A percentile compares a stretch with the other conserved stretches of the same genome.
These are phyloP conservation scores for Myopa tessellatipennis DNA, from an alignment of 2,888 invertebrate genomes.

Conservation along the genomic window DNA sequence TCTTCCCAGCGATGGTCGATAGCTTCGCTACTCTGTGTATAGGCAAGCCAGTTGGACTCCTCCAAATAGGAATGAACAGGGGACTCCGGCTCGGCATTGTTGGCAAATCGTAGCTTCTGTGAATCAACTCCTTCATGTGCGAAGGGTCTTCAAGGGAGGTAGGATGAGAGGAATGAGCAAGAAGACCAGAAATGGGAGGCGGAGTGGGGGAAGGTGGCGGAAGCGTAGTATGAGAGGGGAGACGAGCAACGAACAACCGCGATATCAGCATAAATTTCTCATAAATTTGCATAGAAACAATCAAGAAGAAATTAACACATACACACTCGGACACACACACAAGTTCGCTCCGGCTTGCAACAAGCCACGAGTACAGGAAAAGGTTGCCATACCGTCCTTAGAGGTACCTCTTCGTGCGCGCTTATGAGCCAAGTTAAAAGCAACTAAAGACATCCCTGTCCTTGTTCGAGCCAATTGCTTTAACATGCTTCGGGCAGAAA, in stretches of 20 bases:
- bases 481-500: slow-evolving; percentile 20
- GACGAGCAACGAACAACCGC: background rate
- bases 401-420: background rate
- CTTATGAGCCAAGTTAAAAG: slow-evolving; percentile 7
- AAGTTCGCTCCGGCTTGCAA: background rate
- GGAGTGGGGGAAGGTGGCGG: background rate
- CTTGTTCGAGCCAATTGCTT: slow-evolving; percentile 35
- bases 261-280: slow-evolving; percentile 56
- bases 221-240: background rate
- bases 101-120: no score
- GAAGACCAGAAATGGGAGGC: background rate
- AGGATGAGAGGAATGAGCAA: no score
- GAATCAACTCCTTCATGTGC: no score
- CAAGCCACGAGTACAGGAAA: background rate
- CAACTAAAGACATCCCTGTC: slow-evolving; percentile 3
- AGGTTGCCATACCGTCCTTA: no score
- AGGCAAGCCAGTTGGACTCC: no score
- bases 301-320: slow-evolving; percentile 44
- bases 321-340: background rate
- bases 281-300: slow-evolving; percentile 59
- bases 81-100: no score
- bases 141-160: no score
- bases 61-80: no score
- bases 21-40: no score
- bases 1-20: no score